phyloP scores from a whole-genome alignment of 2,888 invertebrate genomes.

The Helicoverpa assulta region DNA sequence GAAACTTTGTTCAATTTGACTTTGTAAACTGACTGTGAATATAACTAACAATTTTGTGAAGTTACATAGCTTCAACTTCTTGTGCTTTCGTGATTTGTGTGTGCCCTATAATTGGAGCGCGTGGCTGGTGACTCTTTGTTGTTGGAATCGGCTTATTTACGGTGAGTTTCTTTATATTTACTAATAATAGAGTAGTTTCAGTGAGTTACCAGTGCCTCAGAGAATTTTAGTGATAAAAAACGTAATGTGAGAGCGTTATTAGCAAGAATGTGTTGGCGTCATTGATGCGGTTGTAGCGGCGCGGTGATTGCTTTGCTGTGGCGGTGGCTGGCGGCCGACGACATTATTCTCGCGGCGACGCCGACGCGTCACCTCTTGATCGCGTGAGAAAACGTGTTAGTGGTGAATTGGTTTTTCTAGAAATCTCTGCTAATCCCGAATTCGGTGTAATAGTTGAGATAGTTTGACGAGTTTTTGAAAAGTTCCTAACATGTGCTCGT shows the following conservation, averaged over 20 bases:
- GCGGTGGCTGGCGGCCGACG: constrained; percentile 79
- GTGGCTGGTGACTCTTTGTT: constrained; percentile 90
- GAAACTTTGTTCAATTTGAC: constrained; percentile 82
- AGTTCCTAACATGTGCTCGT: constrained; percentile 61
- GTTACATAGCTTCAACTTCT: constrained; percentile 77
- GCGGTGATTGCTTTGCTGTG: constrained; percentile 75
- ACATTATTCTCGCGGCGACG: constrained; percentile 81
- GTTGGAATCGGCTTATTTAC: constrained; percentile 88
- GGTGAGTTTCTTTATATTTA: constrained; percentile 80
- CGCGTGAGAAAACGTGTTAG: constrained; percentile 80
- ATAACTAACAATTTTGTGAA: constrained; percentile 80
- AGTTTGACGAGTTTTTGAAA: constrained; percentile 43
- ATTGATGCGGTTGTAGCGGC: constrained; percentile 75
- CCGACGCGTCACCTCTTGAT: constrained; percentile 83
- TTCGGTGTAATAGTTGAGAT: constrained; percentile 32
- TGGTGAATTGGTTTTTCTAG: constrained; percentile 78
- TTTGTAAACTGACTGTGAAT: constrained; percentile 78
- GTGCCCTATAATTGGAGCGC: constrained; percentile 89
- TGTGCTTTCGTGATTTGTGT: constrained; percentile 89
- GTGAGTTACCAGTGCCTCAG: constrained; percentile 44
- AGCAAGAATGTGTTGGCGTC: constrained; percentile 81
- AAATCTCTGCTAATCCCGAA: constrained; percentile 66
- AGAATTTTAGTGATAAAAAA: constrained; percentile 55
- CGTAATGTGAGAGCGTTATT: constrained; percentile 59
- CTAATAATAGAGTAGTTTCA: constrained; percentile 63